Evolutionary conservation across 2,888 invertebrate genomes (phyloP).

Genomic region (Matsumyia berberina): DNA sequence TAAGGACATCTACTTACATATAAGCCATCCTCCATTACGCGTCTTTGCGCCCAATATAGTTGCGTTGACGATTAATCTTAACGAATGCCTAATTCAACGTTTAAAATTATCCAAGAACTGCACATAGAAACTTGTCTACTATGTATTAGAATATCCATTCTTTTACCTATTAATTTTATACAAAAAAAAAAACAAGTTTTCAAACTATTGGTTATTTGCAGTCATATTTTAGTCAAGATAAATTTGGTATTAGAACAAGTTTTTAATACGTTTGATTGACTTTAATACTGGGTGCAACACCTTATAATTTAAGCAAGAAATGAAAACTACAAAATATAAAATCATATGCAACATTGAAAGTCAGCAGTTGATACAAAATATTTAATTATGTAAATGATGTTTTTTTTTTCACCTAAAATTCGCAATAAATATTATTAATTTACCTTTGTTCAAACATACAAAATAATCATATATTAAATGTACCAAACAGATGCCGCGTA

Average conservation of each 20-base stretch:
- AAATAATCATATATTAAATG: conserved; percentile 22
- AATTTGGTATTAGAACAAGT: conserved; percentile 5
- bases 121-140: no score
- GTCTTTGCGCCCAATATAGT: no score
- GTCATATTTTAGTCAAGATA: no score
- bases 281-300: neutral
- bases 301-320: neutral
- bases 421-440: conserved; percentile 20
- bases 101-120: no score
- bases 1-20: no score
- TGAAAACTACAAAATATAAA: conserved; percentile 12
- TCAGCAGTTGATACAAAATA: conserved; percentile 25
- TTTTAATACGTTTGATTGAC: conserved; percentile 14
- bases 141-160: no score
- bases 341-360: conserved; percentile 13
- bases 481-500: conserved; percentile 9
- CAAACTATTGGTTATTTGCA: no score
- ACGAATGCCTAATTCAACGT: no score
- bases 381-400: conserved; percentile 7
- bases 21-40: no score
- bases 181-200: no score
- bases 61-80: no score
- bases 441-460: conserved; percentile 27
- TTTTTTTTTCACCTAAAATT: conserved; percentile 5
- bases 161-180: no score